These are phyloP conservation scores for Cheilosia urbana DNA, from an alignment of 2,888 invertebrate genomes.

Conservation along the genomic window DNA sequence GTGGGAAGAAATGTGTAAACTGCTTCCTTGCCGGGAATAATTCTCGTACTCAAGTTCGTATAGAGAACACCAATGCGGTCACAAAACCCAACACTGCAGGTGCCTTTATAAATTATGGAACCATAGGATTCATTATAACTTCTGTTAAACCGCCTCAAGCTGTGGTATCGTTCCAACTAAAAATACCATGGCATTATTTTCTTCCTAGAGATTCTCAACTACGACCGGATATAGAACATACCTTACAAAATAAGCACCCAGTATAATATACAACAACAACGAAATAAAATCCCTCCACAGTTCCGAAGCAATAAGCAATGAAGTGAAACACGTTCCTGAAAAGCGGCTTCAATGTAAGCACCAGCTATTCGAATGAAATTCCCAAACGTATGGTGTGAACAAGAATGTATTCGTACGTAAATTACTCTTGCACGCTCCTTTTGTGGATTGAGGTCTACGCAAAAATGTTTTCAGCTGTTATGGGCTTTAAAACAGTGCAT, in stretches of 20 bases:
- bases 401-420: constrained; percentile 59
- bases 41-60: neutral
- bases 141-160: neutral
- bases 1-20: neutral
- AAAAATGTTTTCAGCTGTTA: constrained; percentile 64
- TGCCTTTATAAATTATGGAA: constrained; percentile 10
- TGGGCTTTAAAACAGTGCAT: constrained; percentile 68
- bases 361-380: constrained; percentile 67
- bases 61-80: neutral
- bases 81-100: constrained; percentile 3
- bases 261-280: constrained; percentile 13
- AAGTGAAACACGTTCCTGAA: constrained; percentile 43
- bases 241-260: constrained; percentile 4
- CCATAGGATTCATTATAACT: constrained; percentile 7
- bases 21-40: neutral
- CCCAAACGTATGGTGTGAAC: constrained; percentile 61
- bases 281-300: constrained; percentile 30
- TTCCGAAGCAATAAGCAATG: constrained; percentile 53
- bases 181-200: constrained; percentile 6
- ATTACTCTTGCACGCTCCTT: constrained; percentile 60
- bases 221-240: neutral
- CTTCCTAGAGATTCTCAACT: constrained; percentile 9
- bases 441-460: constrained; percentile 63
- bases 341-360: constrained; percentile 47
- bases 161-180: neutral